Base-by-base conservation (phyloP, 64 coral and sea anemone species). In the Dendrophyllia cribrosa region DNA sequence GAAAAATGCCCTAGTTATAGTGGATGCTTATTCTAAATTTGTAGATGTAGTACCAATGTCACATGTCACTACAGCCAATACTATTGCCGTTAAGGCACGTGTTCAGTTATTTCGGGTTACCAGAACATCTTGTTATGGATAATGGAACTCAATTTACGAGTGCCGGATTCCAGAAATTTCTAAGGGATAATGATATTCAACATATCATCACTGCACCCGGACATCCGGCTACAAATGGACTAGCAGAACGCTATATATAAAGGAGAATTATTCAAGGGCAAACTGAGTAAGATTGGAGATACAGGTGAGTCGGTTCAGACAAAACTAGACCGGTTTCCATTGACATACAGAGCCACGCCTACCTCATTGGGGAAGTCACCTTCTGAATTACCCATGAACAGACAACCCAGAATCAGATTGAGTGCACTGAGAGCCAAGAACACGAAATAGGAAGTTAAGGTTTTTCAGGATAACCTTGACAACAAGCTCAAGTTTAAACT, bases 1-100 rank as follows among this genome's bases (percentile, higher is more conserved):
- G 64, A 52, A 87, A 93, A 51, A 92, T 75, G 53, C 76, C 52
- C 63, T 93, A 87, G 59, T 69, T 17, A 70, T 78, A 51, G 82
- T 87, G 19, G 90, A 92, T 92, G 91, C 91, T 47, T 93, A 67
- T 66, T 93, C 60, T 16, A 93, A 86, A 72, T 93, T 43, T 82
- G 3, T 79, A 11, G 82, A 87, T 11, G 65, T 93, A 3, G 49
- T 86, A 66, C 81, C 72, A 7, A 86, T 86, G 26, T 43, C 81
- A 66, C n/a, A 17, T 14, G 46, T 77, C 45, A 82, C 61, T 44
- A 24, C 64, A 52, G 19, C 77, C 21, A 82, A 20, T 22, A 91
- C 89, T 9, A 91, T 84, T 84, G 25, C 67, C 20, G 78, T 12
- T 74, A 7, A 13, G 77, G 82, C 49, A 0, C 47, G 77, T 91